Percentiles rank a stretch among this genome's conserved stretches.
These are phyloP conservation scores for Drosophila paramelanica DNA, from an alignment of 2,888 invertebrate species.

Conservation along the genomic window DNA sequence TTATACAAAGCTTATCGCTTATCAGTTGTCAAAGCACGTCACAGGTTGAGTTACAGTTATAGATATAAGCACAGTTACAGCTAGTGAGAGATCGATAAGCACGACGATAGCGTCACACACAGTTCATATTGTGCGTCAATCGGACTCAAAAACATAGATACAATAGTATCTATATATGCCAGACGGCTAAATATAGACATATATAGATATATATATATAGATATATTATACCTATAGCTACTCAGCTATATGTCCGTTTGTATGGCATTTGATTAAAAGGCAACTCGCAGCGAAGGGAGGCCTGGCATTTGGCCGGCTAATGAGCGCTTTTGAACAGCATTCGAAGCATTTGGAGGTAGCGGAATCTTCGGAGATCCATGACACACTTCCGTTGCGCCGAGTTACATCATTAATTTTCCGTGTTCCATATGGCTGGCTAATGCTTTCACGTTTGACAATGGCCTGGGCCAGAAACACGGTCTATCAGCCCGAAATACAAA, in stretches of 20 bases:
- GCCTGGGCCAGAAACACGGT: constrained; percentile 31
- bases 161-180: constrained; percentile 36
- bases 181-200: constrained; percentile 63
- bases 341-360: constrained; percentile 49
- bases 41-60: constrained; percentile 32
- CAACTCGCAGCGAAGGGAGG: constrained; percentile 22
- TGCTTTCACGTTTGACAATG: constrained; percentile 67
- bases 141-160: constrained; percentile 47
- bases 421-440: constrained; percentile 70
- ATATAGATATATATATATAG: constrained; percentile 33
- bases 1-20: constrained; percentile 33
- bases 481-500: constrained; percentile 24
- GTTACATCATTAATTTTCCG: constrained; percentile 80
- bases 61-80: constrained; percentile 19
- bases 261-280: constrained; percentile 59
- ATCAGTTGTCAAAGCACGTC: constrained; percentile 48
- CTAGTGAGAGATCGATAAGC: constrained; percentile 59
- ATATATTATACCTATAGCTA: constrained; percentile 21
- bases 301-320: constrained; percentile 52
- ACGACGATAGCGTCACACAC: constrained; percentile 58
- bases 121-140: constrained; percentile 73
- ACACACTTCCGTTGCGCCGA: constrained; percentile 73
- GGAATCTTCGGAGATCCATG: constrained; percentile 74
- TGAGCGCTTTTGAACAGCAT: constrained; percentile 45
- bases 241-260: constrained; percentile 37